Base-by-base conservation (phyloP, 2,888 invertebrate genomes). In the Abscondita cerata region DNA sequence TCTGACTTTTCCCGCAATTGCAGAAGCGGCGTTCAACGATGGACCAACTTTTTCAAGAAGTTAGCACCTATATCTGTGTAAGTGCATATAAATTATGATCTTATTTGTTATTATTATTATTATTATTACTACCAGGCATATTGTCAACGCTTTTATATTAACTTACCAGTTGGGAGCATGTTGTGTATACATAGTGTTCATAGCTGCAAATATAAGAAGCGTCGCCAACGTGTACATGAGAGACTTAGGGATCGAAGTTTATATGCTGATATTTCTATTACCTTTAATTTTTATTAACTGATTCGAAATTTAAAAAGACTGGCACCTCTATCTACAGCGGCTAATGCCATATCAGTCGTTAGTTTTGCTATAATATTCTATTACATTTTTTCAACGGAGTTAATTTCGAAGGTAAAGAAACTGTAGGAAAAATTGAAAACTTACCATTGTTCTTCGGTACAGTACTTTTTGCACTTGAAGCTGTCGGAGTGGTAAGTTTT, bases 81-180 rank as follows among this genome's bases (percentile, higher is more conserved):
- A 85, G 86, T 85, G 88, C 68, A 95, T n/a, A n/a, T n/a, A n/a
- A n/a, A n/a, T n/a, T n/a, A n/a, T n/a, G n/a, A n/a, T n/a, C n/a
- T n/a, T n/a, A n/a, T n/a, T n/a, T n/a, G n/a, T n/a, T n/a, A n/a
- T n/a, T n/a, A n/a, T n/a, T n/a, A n/a, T n/a, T n/a, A n/a, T n/a
- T n/a, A n/a, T n/a, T n/a, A n/a, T n/a, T n/a, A n/a, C n/a, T n/a
- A n/a, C 4, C 82, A 92, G 92, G 58, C 87, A 88, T 67, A 79
- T 90, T 5, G 88, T 90, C 19, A 92, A 92, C 75, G 81, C 82
- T 0, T 93, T 93, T 74, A 83, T 93, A 1, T 78, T 96, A 66
- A 84, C 95, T 53, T 98, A 97, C 72, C 98, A 98, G 80, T 84
- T 98, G 72, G 98, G 98, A 47, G 94, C 95, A 50, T 97, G 98